Evolutionary conservation across 2,797 vertebrate genomes (phyloP), one percentile per base, ranked within the genome.

Genomic region (Hyperoplus lanceolatus): DNA sequence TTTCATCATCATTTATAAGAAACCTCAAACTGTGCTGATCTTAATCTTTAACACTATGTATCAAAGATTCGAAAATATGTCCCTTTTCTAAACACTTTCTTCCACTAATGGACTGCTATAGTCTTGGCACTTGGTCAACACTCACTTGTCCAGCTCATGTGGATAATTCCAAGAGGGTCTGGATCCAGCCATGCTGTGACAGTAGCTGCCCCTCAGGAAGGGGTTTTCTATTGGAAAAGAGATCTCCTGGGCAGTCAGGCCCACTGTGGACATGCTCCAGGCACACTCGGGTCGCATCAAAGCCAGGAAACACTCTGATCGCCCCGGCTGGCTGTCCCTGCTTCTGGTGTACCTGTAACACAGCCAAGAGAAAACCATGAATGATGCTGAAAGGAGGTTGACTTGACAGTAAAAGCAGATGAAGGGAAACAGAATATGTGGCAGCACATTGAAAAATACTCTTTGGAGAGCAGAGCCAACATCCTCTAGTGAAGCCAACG

Each of bases 201-300:
- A 95, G 89, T 95, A 92, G 92, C 92, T 91, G 88, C 90, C 93
- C 79, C 95, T 95, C 83, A 98, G 95, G 91, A 97, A 97, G 81
- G 95, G 94, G 0, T 93, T 94, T 93, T 97, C 97, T 63, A 97
- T 87, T 57, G 97, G 96, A 89, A 96, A 95, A 95, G 94, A 94
- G 88, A 97, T 96, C 93, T 98, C 97, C 94, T 97, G 98, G 90
- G 96, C 95, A 91, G 97, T 96, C 82, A 99, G 94, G 93, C 97
- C 97, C 79, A 97, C 97, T 87, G 96, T 96, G 91, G 97, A 98
- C 98, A 98, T 99, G 16, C 87, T 96, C 95, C 92, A 96, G 94
- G 81, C 90, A 88, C 86, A 85, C 92, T 94, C 83, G 89, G 85
- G 92, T 95, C 81, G 93, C 90, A 95, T 96, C 93, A 94, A 93